These are phyloP conservation scores for Gasterosteus nipponicus DNA, from an alignment of 2,113 vertebrate species.

Conservation along the genomic window DNA sequence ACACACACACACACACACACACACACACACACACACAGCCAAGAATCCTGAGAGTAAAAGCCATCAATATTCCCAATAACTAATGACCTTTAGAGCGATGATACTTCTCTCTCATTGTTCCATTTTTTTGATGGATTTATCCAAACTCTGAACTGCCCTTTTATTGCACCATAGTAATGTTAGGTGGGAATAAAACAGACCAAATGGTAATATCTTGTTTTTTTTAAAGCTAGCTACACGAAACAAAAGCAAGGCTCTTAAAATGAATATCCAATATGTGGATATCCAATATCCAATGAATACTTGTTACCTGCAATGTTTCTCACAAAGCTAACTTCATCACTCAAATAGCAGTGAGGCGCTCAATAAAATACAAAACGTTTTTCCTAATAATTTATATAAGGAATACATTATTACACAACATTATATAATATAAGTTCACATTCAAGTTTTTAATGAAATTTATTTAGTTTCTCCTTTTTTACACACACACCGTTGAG, in stretches of 20 bases:
- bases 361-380: too few species aligned
- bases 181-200: not conserved
- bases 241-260: not conserved
- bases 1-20: too few species aligned
- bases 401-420: too few species aligned
- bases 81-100: not conserved
- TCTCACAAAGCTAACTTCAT: not conserved
- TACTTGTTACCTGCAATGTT: not conserved
- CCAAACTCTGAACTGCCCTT: constrained; percentile 23
- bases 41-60: not conserved
- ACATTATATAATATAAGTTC: too few species aligned
- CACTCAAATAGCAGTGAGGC: not conserved
- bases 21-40: not conserved
- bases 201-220: not conserved
- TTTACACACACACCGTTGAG: too few species aligned
- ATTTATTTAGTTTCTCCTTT: too few species aligned
- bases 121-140: not conserved
- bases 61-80: not conserved
- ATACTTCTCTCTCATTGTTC: not conserved
- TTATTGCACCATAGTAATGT: not conserved
- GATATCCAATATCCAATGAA: too few species aligned
- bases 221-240: constrained; percentile 2
- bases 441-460: too few species aligned
- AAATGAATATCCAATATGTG: too few species aligned
- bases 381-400: too few species aligned